phyloP scores from a whole-genome alignment of 2,113 vertebrate species.

The Archocentrus centrarchus region DNA sequence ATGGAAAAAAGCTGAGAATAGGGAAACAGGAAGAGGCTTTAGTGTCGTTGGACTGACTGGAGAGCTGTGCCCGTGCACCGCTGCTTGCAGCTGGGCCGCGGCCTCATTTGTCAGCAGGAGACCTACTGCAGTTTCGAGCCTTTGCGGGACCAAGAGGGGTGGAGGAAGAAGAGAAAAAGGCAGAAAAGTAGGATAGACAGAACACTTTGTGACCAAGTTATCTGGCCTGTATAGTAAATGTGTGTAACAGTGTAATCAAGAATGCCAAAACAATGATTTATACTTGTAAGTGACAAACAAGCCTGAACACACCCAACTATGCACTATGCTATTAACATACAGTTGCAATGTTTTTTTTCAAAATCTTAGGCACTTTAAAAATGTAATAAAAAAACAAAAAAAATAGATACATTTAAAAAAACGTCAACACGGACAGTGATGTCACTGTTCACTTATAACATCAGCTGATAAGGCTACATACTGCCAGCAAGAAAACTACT shows the following conservation, averaged over 20 bases:
- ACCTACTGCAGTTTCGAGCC: background rate
- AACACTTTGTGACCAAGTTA: background rate
- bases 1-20: background rate
- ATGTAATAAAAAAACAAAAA: background rate
- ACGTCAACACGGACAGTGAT: too few species aligned
- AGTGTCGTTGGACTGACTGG: slow-evolving; percentile 31
- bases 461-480: too few species aligned
- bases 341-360: background rate
- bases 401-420: background rate
- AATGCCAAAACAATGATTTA: too few species aligned
- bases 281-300: too few species aligned
- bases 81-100: slow-evolving; percentile 18
- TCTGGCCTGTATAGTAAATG: background rate
- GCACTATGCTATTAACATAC: background rate
- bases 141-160: background rate
- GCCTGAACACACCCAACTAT: background rate
- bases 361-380: background rate
- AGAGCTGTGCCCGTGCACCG: slow-evolving; percentile 36
- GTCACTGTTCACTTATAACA: too few species aligned
- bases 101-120: slow-evolving; percentile 58
- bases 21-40: background rate
- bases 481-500: too few species aligned
- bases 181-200: background rate
- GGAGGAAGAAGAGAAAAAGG: slow-evolving; percentile 14
- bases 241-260: background rate